Base-by-base conservation (phyloP, 2,113 vertebrate genomes). In the Camarhynchus parvulus region DNA sequence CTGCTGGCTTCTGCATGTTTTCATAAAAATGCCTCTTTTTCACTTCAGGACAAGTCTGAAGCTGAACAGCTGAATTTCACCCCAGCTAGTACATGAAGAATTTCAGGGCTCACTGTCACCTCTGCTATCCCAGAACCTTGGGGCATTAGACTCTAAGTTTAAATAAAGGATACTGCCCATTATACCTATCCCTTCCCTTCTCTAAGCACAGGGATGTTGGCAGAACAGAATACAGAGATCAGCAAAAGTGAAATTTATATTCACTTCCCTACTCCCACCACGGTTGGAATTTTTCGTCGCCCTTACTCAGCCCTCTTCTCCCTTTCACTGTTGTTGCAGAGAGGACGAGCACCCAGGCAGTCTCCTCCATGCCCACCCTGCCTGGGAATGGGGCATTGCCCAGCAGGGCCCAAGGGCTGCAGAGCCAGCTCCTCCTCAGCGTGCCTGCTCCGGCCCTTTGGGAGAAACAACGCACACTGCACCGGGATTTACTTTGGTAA, bases 381-480 rank as follows among this genome's bases (percentile, higher is more conserved):
- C 46, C 80, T 37, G 44, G 35, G 41, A 75, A 79, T 0, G 0
- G n/a, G 41, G 42, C 69, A 72, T 15, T 28, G 56, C 10, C 18
- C 22, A 0, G 21, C 61, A 76, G 19, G 25, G 74, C 39, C 39
- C 39, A 39, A 39, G 39, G 39, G 39, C 39, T 39, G 39, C 39
- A 39, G 39, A 39, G 39, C 42, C 23, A 5, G 12, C 69, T 28
- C 18, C 90, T 63, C 55, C 67, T 47, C 35, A 9, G 62, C 1
- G 1, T 1, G 61, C 56, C 83, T 8, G 19, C 59, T 68, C 64
- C 1, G 0, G 44, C 61, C 49, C 53, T 75, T 82, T 41, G 2
- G 3, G 52, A 64, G 76, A 53, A 84, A 64, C 31, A 64, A 10
- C 0, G 0, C 0, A 0, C 10, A 7, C 1, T 81, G 37, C 80